Evolutionary conservation across 2,888 invertebrate genomes (phyloP).

Genomic region (Julus scanicus): DNA sequence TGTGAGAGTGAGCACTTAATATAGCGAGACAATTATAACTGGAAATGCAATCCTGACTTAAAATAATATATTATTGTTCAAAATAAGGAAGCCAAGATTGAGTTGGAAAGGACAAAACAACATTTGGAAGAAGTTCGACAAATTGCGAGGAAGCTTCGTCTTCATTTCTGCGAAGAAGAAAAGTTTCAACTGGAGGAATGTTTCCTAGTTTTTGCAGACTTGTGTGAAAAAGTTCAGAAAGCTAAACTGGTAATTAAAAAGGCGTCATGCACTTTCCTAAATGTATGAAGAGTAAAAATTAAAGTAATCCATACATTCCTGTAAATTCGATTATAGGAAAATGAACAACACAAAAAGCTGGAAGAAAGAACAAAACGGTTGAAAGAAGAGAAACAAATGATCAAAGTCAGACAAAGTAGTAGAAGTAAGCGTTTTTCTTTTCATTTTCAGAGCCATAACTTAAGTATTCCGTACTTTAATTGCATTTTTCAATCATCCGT

Average conservation of each 20-base stretch:
- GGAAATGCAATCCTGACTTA: neutral
- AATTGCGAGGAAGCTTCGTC: conserved; percentile 64
- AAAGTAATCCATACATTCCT: neutral
- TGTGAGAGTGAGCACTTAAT: conserved; percentile 60
- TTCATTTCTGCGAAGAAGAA: conserved; percentile 68
- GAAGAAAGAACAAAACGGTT: conserved; percentile 61
- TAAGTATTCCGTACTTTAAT: neutral
- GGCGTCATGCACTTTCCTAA: no score
- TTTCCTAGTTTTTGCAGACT: conserved; percentile 65
- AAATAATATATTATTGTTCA: neutral
- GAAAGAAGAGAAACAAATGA: conserved; percentile 58
- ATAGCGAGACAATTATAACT: no score
- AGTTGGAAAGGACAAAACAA: conserved; percentile 63
- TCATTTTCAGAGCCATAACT: neutral
- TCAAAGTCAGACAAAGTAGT: conserved; percentile 57
- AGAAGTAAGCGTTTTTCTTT: neutral
- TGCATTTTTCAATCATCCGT: neutral
- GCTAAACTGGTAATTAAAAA: conserved; percentile 65
- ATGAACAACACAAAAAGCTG: conserved; percentile 61
- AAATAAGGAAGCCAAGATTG: conserved; percentile 62
- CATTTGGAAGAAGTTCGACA: conserved; percentile 63
- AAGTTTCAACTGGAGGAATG: conserved; percentile 68
- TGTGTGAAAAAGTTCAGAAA: conserved; percentile 66
- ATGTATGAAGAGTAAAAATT: neutral
- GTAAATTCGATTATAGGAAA: conserved; percentile 61